phyloP scores from a whole-genome alignment of 2,888 invertebrate species.

The Lepas anatifera region DNA sequence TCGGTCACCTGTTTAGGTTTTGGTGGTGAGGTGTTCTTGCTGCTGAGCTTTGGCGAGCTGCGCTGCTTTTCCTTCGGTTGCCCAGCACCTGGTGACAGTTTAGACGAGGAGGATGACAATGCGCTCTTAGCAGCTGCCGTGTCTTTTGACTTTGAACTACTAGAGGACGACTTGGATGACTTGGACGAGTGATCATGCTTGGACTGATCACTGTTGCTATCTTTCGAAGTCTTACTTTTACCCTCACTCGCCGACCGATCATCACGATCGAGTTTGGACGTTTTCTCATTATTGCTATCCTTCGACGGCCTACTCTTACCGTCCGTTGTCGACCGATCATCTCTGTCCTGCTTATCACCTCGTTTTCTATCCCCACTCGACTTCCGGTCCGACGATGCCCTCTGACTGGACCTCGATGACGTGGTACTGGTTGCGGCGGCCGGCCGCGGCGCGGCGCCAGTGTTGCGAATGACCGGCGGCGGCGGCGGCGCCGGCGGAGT shows the following conservation, averaged over 20 bases:
- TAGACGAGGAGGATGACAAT: neutral
- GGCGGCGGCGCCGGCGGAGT: neutral
- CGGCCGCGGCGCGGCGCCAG: neutral
- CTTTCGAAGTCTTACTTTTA: too few relatives aligned
- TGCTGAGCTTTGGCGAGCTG: neutral
- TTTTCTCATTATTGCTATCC: neutral
- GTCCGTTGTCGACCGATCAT: too few relatives aligned
- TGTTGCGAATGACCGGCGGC: neutral
- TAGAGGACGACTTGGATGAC: neutral
- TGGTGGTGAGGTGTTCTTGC: neutral
- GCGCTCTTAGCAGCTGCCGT: too few relatives aligned
- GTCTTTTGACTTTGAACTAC: neutral
- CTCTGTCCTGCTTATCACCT: too few relatives aligned
- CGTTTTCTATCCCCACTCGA: too few relatives aligned
- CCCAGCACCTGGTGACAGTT: neutral
- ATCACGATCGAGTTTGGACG: neutral
- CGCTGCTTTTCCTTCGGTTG: neutral
- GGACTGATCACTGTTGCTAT: neutral
- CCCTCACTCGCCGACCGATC: neutral
- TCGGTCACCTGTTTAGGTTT: neutral
- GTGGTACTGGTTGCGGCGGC: neutral
- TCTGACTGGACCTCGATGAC: neutral
- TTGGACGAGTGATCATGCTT: neutral
- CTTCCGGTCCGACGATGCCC: neutral
- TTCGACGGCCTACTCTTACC: too few relatives aligned